These are phyloP conservation scores for Willowsia nigromaculata DNA, from an alignment of 2,888 invertebrate species.

Conservation along the genomic window DNA sequence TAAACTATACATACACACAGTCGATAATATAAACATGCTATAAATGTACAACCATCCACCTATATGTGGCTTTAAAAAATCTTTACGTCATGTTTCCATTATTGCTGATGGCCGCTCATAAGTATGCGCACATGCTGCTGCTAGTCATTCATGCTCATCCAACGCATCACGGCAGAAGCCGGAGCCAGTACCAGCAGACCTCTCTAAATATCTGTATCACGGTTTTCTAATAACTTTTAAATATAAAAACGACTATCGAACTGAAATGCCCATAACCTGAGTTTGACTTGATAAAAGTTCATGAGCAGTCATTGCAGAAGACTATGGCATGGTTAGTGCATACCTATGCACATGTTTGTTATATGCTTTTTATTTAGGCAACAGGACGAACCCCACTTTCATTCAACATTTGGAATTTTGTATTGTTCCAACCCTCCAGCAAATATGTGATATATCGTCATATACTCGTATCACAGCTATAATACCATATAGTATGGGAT, in stretches of 20 bases:
- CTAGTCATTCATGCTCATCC: constrained; percentile 57
- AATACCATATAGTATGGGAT: background rate
- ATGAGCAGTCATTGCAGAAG: background rate
- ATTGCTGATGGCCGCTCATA: constrained; percentile 62
- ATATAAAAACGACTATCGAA: background rate
- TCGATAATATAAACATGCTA: background rate
- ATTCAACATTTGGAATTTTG: constrained; percentile 36
- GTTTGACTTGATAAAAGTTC: background rate
- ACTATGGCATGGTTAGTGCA: background rate
- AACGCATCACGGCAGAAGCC: constrained; percentile 31
- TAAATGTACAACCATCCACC: background rate
- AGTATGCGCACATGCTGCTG: constrained; percentile 68
- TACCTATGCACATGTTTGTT: background rate
- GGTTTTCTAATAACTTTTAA: constrained; percentile 43
- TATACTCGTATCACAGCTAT: background rate
- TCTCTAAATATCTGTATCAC: constrained; percentile 61
- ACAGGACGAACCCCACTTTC: background rate
- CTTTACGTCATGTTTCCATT: constrained; percentile 68
- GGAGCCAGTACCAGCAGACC: constrained; percentile 51
- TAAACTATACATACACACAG: background rate
- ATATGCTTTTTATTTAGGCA: background rate
- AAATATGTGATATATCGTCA: background rate
- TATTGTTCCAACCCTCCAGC: constrained; percentile 39
- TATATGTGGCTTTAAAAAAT: constrained; percentile 27
- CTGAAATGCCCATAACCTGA: constrained; percentile 9